Evolutionary conservation across 2,888 invertebrate species (phyloP).

Genomic region (Folsomia manolachei): DNA sequence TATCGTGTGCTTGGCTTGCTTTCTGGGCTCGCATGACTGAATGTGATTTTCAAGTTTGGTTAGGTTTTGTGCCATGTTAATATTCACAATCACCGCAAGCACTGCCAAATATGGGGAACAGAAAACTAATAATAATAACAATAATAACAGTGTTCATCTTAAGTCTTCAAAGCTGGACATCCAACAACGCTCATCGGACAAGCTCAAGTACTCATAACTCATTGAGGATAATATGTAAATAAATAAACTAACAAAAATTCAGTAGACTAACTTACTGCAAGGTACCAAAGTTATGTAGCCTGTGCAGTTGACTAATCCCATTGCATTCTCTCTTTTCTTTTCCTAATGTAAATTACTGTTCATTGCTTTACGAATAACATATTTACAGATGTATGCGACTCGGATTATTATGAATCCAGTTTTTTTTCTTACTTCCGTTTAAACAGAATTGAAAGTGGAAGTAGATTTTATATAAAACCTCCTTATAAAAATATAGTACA

Average conservation of each 20-base stretch:
- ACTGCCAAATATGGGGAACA: conserved; percentile 11
- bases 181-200: background rate
- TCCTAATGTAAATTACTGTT: too few relatives aligned
- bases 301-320: background rate
- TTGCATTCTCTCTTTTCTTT: background rate
- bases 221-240: conserved; percentile 4
- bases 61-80: background rate
- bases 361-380: too few relatives aligned
- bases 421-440: too few relatives aligned
- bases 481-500: too few relatives aligned
- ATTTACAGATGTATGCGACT: too few relatives aligned
- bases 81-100: conserved; percentile 1
- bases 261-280: too few relatives aligned
- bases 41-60: background rate
- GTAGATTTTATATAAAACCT: too few relatives aligned
- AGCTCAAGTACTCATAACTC: conserved; percentile 2
- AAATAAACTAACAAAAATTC: background rate
- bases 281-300: too few relatives aligned
- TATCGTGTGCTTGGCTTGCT: background rate
- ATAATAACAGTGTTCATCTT: conserved; percentile 4
- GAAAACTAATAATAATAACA: conserved; percentile 11
- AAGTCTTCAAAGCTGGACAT: background rate
- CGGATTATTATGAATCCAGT: too few relatives aligned
- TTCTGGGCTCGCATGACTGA: background rate
- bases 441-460: too few relatives aligned